These are phyloP conservation scores for Agrochola litura DNA, from an alignment of 2,888 invertebrate genomes.

Conservation along the genomic window DNA sequence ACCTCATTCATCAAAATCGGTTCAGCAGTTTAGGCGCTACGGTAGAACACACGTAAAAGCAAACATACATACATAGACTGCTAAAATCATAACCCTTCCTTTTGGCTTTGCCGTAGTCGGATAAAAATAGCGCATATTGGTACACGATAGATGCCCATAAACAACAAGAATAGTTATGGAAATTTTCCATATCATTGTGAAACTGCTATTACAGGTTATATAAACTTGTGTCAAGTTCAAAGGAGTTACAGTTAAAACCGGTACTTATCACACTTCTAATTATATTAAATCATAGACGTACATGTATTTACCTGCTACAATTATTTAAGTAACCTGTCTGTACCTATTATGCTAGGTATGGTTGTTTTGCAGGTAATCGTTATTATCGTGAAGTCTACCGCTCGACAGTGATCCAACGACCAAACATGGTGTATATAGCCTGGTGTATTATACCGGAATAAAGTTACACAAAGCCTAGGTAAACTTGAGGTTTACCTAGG, in stretches of 20 bases:
- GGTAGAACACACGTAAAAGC: too few species aligned
- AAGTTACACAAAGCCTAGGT: constrained; percentile 5
- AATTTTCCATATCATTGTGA: constrained; percentile 46
- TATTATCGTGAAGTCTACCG: background rate
- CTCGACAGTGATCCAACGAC: constrained; percentile 1
- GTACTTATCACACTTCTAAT: constrained; percentile 46
- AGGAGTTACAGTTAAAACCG: constrained; percentile 55
- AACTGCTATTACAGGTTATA: constrained; percentile 53
- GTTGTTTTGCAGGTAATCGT: background rate
- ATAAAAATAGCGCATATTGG: background rate
- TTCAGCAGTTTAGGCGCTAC: too few species aligned
- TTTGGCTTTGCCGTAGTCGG: too few species aligned
- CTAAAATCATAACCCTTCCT: too few species aligned
- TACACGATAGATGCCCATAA: constrained; percentile 24
- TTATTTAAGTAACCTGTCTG: constrained; percentile 15
- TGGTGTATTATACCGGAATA: background rate
- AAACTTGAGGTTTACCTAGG: background rate
- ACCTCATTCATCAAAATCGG: too few species aligned
- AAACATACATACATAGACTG: too few species aligned
- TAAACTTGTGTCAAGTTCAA: constrained; percentile 61
- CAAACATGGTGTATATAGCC: background rate
- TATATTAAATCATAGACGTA: constrained; percentile 31
- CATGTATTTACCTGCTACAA: constrained; percentile 3
- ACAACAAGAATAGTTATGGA: constrained; percentile 39
- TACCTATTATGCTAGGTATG: background rate